phyloP scores from a whole-genome alignment of 2,888 invertebrate genomes.

The Leptothorax acervorum region DNA sequence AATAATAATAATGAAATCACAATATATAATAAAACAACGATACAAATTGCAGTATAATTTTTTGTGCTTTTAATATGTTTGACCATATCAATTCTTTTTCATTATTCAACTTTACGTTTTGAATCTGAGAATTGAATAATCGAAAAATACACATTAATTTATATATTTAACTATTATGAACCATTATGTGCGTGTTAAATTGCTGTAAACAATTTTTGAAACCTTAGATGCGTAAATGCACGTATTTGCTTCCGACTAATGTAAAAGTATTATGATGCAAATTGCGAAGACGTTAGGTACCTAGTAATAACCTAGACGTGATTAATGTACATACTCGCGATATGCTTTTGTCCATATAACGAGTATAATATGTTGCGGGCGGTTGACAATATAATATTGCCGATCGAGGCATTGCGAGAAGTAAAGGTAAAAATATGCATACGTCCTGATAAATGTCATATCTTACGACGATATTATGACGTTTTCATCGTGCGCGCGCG shows the following conservation, averaged over 20 bases:
- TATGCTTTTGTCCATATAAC: no score
- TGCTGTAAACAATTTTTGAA: background rate
- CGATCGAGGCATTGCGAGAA: background rate
- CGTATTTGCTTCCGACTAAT: slow-evolving; percentile 21
- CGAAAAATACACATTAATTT: background rate
- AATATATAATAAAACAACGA: no score
- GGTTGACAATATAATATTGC: background rate
- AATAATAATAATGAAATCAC: no score
- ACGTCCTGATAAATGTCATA: background rate
- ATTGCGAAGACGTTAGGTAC: slow-evolving; percentile 1
- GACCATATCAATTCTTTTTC: background rate
- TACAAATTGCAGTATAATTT: no score
- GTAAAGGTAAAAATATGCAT: background rate
- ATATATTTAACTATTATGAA: background rate
- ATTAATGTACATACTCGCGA: background rate
- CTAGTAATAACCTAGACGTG: background rate
- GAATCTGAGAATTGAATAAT: background rate
- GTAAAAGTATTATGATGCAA: slow-evolving; percentile 18
- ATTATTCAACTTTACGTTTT: background rate
- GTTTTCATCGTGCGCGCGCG: slow-evolving; percentile 1
- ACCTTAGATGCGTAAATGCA: background rate
- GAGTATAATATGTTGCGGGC: background rate
- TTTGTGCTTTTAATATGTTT: background rate
- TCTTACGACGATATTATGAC: background rate
- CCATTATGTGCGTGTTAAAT: background rate